Evolutionary conservation across 1,140 invertebrate species (phyloP).

Genomic region (Brachionus sp.): DNA sequence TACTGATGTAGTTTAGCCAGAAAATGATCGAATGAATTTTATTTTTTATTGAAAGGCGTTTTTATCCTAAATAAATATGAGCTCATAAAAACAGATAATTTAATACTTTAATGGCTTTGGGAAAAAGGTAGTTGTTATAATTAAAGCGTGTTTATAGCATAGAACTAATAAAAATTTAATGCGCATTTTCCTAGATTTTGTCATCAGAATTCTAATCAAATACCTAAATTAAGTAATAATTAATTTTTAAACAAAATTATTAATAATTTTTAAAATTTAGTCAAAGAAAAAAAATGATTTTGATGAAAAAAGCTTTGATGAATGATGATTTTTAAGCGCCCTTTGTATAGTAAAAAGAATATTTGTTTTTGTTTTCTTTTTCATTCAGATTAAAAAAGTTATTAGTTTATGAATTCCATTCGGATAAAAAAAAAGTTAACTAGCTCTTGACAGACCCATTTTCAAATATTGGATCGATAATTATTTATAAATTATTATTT

Average conservation of each 20-base stretch:
- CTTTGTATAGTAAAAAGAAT: neutral
- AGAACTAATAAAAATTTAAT: neutral
- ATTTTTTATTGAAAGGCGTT: neutral
- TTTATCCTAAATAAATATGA: neutral
- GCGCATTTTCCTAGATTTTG: constrained; percentile 1
- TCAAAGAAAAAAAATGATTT: too few relatives aligned
- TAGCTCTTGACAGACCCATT: neutral
- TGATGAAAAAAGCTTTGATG: too few relatives aligned
- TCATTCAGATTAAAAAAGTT: neutral
- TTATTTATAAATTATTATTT: neutral
- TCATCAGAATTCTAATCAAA: constrained; percentile 10
- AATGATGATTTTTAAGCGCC: too few relatives aligned
- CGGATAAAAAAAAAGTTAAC: neutral
- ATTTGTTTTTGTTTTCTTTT: neutral
- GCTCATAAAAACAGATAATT: constrained; percentile 8
- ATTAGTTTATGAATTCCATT: neutral
- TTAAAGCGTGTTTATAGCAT: neutral
- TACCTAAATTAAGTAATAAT: constrained; percentile 1
- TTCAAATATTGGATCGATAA: neutral
- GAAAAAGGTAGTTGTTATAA: neutral
- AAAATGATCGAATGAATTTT: neutral
- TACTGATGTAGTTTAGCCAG: neutral
- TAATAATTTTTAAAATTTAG: neutral
- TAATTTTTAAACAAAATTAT: neutral
- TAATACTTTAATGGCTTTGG: constrained; percentile 16